Conservation (phyloP, 2,888 invertebrate species). For the Perizoma flavofasciatum region DNA sequence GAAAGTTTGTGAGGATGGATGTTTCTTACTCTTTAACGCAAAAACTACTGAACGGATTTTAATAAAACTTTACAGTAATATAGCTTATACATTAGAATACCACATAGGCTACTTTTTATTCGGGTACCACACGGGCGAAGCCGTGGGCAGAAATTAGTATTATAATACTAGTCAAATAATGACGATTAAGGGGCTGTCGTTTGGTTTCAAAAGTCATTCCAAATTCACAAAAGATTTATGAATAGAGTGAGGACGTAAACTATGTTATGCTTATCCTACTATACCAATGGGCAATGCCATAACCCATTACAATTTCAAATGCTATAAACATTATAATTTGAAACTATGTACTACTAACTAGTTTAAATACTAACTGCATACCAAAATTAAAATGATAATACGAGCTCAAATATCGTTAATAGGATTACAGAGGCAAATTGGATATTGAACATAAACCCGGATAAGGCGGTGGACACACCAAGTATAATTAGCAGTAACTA, state of each 20-base stretch:
- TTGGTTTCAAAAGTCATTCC: too few species aligned
- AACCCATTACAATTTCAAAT: constrained; percentile 24
- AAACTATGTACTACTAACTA: constrained; percentile 22
- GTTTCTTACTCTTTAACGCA: too few species aligned
- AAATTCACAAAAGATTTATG: neutral
- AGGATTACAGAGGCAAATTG: constrained; percentile 75
- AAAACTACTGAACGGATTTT: too few species aligned
- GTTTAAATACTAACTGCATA: constrained; percentile 25
- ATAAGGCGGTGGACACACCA: constrained; percentile 73
- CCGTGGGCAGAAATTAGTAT: too few species aligned
- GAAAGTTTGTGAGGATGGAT: too few species aligned
- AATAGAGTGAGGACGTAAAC: neutral
- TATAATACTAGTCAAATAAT: too few species aligned
- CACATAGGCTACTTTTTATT: too few species aligned
- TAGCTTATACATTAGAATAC: too few species aligned
- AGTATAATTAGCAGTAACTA: constrained; percentile 79
- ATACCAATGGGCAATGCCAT: constrained; percentile 12
- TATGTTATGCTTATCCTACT: neutral
- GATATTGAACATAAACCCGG: constrained; percentile 71
- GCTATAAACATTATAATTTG: constrained; percentile 23
- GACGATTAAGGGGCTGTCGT: too few species aligned
- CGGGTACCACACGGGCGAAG: too few species aligned
- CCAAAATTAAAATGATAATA: constrained; percentile 55
- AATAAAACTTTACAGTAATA: too few species aligned
- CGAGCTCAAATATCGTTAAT: constrained; percentile 69